A percentile compares a stretch with the other conserved stretches of the same genome.
phyloP scores from a whole-genome alignment of 2,113 vertebrate genomes.

The Nyctereutes procyonoides region DNA sequence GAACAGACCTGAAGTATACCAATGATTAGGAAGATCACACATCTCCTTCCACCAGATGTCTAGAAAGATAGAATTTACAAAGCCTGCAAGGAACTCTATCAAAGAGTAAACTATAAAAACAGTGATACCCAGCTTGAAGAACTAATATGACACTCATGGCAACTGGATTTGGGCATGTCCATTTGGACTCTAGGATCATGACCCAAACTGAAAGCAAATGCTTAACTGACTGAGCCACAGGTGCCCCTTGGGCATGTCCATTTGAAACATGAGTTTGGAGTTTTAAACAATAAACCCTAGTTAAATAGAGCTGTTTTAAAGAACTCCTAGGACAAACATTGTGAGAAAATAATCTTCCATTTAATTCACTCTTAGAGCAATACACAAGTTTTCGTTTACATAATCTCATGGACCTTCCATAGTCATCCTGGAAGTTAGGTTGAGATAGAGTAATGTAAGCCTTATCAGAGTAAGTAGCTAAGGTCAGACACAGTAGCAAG shows the following conservation, averaged over 20 bases:
- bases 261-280: neutral
- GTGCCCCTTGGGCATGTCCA: neutral
- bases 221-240: too few species aligned
- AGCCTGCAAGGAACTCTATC: neutral
- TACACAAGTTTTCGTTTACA: constrained; percentile 9
- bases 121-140: neutral
- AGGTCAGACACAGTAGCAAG: neutral
- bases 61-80: constrained; percentile 39
- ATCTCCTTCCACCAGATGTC: neutral
- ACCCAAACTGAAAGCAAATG: too few species aligned
- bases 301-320: constrained; percentile 16
- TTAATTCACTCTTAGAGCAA: constrained; percentile 40
- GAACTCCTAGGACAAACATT: neutral
- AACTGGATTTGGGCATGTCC: neutral
- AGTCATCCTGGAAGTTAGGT: neutral
- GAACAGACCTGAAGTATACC: neutral
- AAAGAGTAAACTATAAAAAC: neutral
- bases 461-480: neutral
- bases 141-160: neutral
- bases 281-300: constrained; percentile 25
- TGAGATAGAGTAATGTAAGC: neutral
- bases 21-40: neutral
- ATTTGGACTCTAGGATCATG: neutral
- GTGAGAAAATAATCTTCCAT: neutral
- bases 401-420: neutral